Evolutionary conservation across 2,797 vertebrate species (phyloP).

Genomic region (Gouania willdenowi): DNA sequence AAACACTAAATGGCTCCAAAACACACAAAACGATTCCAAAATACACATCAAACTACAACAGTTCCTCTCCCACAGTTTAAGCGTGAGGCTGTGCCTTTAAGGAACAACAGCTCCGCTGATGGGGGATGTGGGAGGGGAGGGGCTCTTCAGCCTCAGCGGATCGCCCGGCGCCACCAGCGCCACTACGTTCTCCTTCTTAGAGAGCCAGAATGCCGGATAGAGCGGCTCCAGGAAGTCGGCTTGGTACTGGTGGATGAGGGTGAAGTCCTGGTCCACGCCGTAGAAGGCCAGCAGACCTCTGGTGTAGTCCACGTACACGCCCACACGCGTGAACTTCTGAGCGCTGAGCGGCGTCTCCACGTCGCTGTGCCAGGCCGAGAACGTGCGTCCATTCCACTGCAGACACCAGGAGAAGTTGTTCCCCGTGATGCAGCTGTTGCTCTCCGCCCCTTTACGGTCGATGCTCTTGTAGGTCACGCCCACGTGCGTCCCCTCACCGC

Average conservation of each 20-base stretch:
- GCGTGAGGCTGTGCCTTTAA: too few relatives aligned
- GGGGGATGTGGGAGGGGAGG: conserved; percentile 57
- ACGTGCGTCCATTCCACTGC: conserved; percentile 77
- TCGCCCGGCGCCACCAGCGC: conserved; percentile 63
- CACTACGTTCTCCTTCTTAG: conserved; percentile 81
- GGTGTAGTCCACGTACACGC: conserved; percentile 75
- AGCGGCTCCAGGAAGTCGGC: conserved; percentile 77
- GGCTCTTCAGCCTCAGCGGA: conserved; percentile 42
- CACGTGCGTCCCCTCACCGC: conserved; percentile 73
- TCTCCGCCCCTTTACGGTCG: conserved; percentile 71
- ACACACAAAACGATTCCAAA: too few relatives aligned
- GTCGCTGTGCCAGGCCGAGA: conserved; percentile 81
- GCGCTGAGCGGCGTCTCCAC: conserved; percentile 68
- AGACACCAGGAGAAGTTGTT: conserved; percentile 84
- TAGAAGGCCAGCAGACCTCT: conserved; percentile 75
- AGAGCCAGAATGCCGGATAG: conserved; percentile 79
- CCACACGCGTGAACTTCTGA: conserved; percentile 65
- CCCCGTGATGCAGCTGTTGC: conserved; percentile 76
- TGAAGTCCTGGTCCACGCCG: conserved; percentile 57
- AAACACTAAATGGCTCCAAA: too few relatives aligned
- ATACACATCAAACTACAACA: too few relatives aligned
- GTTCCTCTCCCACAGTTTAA: too few relatives aligned
- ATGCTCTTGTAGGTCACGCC: conserved; percentile 81
- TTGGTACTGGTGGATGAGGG: conserved; percentile 70
- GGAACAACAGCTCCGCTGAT: background rate